Base-by-base conservation (phyloP, 1,140 invertebrate genomes). In the Drosophila neocordata region DNA sequence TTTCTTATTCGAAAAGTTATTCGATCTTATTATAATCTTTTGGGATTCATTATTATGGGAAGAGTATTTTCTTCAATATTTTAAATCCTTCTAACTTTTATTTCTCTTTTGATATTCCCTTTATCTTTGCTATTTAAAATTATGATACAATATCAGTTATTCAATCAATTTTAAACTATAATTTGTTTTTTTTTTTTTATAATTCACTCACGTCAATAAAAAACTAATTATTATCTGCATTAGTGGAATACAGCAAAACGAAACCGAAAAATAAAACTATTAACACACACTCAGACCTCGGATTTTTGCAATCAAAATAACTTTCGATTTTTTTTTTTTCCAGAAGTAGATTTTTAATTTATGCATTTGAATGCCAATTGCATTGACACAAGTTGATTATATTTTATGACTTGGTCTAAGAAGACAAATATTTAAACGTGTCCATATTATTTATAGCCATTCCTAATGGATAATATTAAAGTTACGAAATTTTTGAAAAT, bases 361-460 rank as follows among this genome's bases (percentile, higher is more conserved):
- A 60, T 83, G 84, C 76, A 71, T 89, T 88, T 88, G 62, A 89
- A 88, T 88, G 79, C 83, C 71, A 69, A 88, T 67, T 70, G 72
- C 62, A 71, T 38, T 71, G 41, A 51, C 35, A 20, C 53, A 52
- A 52, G 44, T 65, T 69, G 15, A 31, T 56, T 15, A 13, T 61
- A 24, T 13, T 15, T 27, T 38, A 22, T 22, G 35, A 68, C 67
- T 78, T 38, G 61, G 74, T 60, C 62, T n/a, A 57, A 53, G 51
- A 44, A 67, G 58, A 27, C 44, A 11, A 57, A 8, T 8, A 35
- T 27, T 48, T 52, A 22, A 9, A 24, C 34, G n/a, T 44, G 15
- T 48, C 9, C 27, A 66, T 41, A 24, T 59, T 58, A 69, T 67
- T 72, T 82, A 73, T 78, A 71, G 83, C 56, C 31, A 59, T 51